Conservation (phyloP, 2,113 vertebrate species). For the Anseranas semipalmata region DNA sequence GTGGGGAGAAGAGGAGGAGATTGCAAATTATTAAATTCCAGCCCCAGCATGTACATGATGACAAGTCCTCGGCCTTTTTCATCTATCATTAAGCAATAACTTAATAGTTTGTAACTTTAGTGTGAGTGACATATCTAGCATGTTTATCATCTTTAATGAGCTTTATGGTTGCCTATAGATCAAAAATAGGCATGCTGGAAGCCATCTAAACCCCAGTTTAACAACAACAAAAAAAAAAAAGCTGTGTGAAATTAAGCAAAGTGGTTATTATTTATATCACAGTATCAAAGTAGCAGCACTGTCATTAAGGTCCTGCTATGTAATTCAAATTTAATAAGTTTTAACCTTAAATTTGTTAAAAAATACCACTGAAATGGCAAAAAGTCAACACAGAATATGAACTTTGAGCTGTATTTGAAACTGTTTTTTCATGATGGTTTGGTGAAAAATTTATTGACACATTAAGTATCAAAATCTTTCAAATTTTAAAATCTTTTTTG, state of each 20-base stretch:
- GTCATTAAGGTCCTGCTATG: not conserved
- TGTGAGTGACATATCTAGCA: not conserved
- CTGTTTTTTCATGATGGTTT: not conserved
- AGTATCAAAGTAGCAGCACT: not conserved
- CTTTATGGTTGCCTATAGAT: not conserved
- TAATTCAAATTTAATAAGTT: not conserved
- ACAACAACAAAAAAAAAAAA: not conserved
- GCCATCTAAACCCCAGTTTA: not conserved
- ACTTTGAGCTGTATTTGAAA: not conserved
- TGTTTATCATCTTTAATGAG: not conserved
- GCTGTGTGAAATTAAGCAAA: not conserved
- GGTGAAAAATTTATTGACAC: not conserved
- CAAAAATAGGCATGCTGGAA: not conserved
- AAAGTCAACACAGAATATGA: not conserved
- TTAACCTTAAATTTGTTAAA: slow-evolving; percentile 33
- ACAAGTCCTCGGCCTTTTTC: not conserved
- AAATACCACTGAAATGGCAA: not conserved
- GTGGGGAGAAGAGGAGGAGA: not conserved
- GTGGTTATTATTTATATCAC: not conserved
- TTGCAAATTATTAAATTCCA: not conserved
- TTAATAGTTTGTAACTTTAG: not conserved
- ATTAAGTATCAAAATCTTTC: too few relatives aligned
- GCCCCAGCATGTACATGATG: not conserved
- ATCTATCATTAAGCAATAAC: not conserved
- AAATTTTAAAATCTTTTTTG: not conserved